Evolutionary conservation across 2,888 invertebrate genomes (phyloP), one percentile per base, ranked within the genome.

Genomic region (Aporophyla lueneburgensis): DNA sequence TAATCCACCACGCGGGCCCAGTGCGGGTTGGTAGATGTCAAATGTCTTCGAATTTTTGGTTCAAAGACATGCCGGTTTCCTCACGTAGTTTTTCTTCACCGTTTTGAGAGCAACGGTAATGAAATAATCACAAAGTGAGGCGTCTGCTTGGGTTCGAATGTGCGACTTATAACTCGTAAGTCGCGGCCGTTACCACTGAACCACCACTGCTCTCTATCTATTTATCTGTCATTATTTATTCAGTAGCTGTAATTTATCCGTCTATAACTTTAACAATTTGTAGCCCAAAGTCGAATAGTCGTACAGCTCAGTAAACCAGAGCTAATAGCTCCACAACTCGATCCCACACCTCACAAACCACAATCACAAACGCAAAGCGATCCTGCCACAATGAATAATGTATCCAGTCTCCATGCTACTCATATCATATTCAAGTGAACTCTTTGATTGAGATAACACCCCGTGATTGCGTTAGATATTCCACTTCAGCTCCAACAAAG

Each of bases 401-500:
- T 81, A 85, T 76, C 67, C 16, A 71, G 72, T 56, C 61, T 76
- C 63, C 51, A 74, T n/a, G 46, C 14, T 33, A 59, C 53, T 51
- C 80, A 71, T 81, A 81, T 79, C 74, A 84, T 74, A 71, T 72
- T 83, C 84, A 67, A 74, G 62, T 58, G 70, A 56, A 68, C 77
- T 74, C 84, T 80, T 72, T 84, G 80, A 82, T 82, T 82, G 71
- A 67, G 84, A 84, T 82, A 84, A 75, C 71, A 67, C 43, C 16
- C 51, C 27, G 54, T 71, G 74, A 84, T 75, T 75, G 61, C 82
- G 68, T 80, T 68, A 80, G 69, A 70, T 84, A 84, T 82, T 66
- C 84, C 24, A 54, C 71, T 84, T 71, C 61, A 53, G 66, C 27
- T 78, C 16, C 33, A 65, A 74, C 84, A 65, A 74, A 71, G 84